A percentile compares a stretch with the other conserved stretches of the same genome.
Evolutionary conservation across 2,797 vertebrate genomes (phyloP).

Genomic region (Bovichtus variegatus): DNA sequence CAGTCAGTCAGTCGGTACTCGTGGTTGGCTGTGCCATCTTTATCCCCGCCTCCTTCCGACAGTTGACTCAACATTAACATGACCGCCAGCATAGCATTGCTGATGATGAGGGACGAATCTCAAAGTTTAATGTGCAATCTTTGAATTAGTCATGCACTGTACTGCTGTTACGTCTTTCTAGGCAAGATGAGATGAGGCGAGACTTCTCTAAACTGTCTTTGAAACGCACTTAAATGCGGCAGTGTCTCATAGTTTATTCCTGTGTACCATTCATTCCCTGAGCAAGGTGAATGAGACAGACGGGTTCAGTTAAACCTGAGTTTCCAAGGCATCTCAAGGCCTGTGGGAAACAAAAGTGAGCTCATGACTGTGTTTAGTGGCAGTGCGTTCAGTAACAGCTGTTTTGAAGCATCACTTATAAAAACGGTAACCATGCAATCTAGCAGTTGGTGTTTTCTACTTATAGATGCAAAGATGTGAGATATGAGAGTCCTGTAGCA

Average conservation of each 20-base stretch:
- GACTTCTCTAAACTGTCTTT: constrained; percentile 10
- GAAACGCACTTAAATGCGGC: constrained; percentile 37
- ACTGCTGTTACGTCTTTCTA: constrained; percentile 46
- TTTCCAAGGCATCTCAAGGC: constrained; percentile 34
- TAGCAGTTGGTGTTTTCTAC: constrained; percentile 62
- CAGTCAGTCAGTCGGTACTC: constrained; percentile 44
- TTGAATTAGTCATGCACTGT: constrained; percentile 38
- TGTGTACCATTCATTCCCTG: constrained; percentile 66
- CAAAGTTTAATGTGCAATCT: constrained; percentile 33
- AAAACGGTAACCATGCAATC: constrained; percentile 64
- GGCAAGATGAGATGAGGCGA: constrained; percentile 30
- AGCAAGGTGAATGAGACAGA: constrained; percentile 63
- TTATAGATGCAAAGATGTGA: constrained; percentile 55
- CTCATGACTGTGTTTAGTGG: constrained; percentile 50
- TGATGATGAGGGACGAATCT: constrained; percentile 15
- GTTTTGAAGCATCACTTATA: constrained; percentile 60
- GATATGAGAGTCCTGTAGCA: constrained; percentile 28
- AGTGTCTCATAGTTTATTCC: constrained; percentile 38
- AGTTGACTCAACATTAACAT: constrained; percentile 52
- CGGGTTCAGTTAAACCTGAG: constrained; percentile 52
- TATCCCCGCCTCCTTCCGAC: constrained; percentile 42
- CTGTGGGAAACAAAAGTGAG: constrained; percentile 50
- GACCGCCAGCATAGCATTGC: constrained; percentile 23
- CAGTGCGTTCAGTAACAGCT: constrained; percentile 77
- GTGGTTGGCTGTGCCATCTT: constrained; percentile 44